Evolutionary conservation across 2,113 vertebrate species (phyloP).

Genomic region (Epinephelus fuscoguttatus): DNA sequence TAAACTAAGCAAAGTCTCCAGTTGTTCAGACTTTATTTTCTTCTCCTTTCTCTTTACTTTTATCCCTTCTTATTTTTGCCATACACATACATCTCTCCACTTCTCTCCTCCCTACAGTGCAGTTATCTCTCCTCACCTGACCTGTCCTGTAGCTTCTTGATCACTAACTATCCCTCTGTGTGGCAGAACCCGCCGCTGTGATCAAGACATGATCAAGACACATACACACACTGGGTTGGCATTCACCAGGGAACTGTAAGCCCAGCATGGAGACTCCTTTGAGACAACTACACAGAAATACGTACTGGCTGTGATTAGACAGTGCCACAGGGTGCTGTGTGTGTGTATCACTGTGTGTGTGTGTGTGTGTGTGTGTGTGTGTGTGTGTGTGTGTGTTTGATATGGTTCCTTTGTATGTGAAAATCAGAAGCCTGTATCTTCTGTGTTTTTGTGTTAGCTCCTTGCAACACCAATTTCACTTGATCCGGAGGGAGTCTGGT

Average conservation of each 20-base stretch:
- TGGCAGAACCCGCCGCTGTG: conserved; percentile 39
- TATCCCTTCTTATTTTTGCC: background rate
- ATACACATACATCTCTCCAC: background rate
- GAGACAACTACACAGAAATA: conserved; percentile 63
- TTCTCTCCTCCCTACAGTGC: background rate
- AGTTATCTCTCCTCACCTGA: conserved; percentile 36
- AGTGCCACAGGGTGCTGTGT: conserved; percentile 44
- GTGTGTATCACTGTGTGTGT: conserved; percentile 11
- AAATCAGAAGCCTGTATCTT: conserved; percentile 40
- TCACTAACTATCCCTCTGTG: conserved; percentile 38
- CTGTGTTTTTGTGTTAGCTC: conserved; percentile 34
- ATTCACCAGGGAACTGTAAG: conserved; percentile 53
- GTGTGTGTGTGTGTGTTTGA: conserved; percentile 29
- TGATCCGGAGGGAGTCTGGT: conserved; percentile 58
- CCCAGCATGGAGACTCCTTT: conserved; percentile 57
- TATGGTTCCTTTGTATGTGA: conserved; percentile 43
- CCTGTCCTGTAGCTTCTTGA: conserved; percentile 37
- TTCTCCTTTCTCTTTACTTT: background rate
- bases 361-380: conserved; percentile 1
- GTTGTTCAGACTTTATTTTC: background rate
- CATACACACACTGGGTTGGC: conserved; percentile 33
- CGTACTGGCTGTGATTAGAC: conserved; percentile 63
- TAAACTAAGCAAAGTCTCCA: conserved; percentile 18
- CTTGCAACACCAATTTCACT: conserved; percentile 42
- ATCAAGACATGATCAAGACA: conserved; percentile 62